Evolutionary conservation across 1,140 invertebrate species (phyloP), one percentile per base, ranked within the genome.

Genomic region (Palaemon carinicauda): DNA sequence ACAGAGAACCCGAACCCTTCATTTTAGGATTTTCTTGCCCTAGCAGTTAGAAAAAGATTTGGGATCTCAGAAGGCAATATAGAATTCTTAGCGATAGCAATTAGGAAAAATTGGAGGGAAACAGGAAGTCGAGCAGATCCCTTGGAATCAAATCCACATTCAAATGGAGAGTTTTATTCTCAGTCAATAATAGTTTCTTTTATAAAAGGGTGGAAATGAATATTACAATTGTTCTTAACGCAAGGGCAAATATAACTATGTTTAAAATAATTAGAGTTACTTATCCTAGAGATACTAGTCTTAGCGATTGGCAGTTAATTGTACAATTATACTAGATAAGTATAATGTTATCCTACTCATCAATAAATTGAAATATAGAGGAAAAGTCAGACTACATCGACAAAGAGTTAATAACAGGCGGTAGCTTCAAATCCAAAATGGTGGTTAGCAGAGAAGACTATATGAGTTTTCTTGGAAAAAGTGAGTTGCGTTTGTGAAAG

Each of bases 361-460:
- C 94, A 95, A 90, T 95, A 95, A 91, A 95, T 92, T 80, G 92
- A 93, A 87, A 94, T 91, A 92, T 93, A 95, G 88, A 95, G 90
- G 90, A 95, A 95, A 92, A 95, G 91, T 94, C 94, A 95, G 15
- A 95, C 92, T 89, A 95, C 93, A 93, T 95, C 94, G 79, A 95
- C 93, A 93, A 95, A 95, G 91, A 95, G 94, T 94, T 94, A 95
- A 88, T 95, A 95, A 94, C 94, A 95, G 33, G 94, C 93, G 80
- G 93, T 93, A 82, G 93, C 93, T 93, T 95, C 94, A 93, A 95
- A 95, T 89, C 93, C 93, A 91, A 95, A 94, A 90, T 95, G 94
- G 91, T 95, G 94, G 77, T 84, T 91, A 89, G 81, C 92, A 73
- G 93, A 94, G 90, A 95, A 94, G 89, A 95, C 93, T 78, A 91